Conservation (phyloP, 2,113 vertebrate species). For the Montifringilla adamsi region DNA sequence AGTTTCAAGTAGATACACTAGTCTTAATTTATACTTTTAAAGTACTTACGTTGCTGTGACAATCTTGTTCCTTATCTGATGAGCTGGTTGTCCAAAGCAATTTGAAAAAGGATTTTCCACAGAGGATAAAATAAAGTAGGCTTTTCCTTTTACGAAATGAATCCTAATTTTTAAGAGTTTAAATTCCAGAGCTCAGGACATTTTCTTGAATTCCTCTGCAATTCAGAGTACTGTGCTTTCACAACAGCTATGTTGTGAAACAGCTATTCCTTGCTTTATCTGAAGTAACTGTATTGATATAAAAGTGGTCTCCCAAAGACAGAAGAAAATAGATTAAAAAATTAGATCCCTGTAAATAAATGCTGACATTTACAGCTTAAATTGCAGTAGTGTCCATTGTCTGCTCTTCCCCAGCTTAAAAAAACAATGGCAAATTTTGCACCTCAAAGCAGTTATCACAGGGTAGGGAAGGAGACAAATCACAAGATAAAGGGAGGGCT, state of each 20-base stretch:
- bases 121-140: conserved; percentile 10
- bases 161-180: neutral
- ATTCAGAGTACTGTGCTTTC: neutral
- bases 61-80: neutral
- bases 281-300: neutral
- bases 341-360: neutral
- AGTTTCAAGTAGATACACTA: neutral
- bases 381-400: neutral
- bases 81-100: neutral
- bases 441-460: neutral
- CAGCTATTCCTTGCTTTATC: conserved; percentile 5
- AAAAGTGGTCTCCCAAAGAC: neutral
- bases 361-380: neutral
- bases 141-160: conserved; percentile 19
- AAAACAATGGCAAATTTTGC: conserved; percentile 20
- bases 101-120: conserved; percentile 11
- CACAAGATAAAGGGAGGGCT: neutral
- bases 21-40: conserved; percentile 48
- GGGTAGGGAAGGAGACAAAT: neutral
- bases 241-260: conserved; percentile 25
- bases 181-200: neutral
- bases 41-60: neutral
- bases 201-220: neutral
- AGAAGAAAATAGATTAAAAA: neutral
- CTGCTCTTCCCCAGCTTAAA: neutral